Conservation (phyloP, 2,113 vertebrate species). For the Astatoreochromis straeleni region DNA sequence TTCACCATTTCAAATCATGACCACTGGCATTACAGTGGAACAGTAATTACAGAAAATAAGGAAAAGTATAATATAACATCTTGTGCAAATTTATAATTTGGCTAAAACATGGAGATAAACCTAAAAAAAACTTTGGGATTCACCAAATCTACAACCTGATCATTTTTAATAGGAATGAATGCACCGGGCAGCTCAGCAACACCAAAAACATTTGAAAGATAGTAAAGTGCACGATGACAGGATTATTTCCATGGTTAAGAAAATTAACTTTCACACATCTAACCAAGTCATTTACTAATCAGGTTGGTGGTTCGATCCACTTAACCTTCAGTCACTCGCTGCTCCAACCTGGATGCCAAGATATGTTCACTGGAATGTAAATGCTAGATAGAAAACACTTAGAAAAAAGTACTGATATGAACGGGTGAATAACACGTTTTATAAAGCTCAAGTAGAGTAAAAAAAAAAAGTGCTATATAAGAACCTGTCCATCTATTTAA, state of each 20-base stretch:
- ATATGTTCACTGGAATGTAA: background rate
- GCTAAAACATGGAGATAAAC: background rate
- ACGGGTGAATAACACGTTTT: accelerated
- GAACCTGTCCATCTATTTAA: background rate
- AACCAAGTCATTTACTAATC: background rate
- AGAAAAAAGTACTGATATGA: background rate
- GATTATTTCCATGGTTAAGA: background rate
- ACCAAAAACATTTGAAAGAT: background rate
- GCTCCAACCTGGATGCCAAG: background rate
- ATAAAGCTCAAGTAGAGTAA: background rate
- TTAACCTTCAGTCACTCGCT: background rate
- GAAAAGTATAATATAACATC: background rate
- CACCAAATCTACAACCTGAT: background rate
- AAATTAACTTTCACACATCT: background rate
- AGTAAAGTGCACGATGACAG: background rate
- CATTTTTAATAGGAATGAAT: background rate
- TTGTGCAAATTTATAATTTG: background rate
- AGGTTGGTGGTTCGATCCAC: background rate
- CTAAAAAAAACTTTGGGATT: background rate
- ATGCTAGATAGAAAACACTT: background rate
- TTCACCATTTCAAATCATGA: background rate
- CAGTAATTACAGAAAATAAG: background rate
- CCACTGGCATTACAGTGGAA: background rate
- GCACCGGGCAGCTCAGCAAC: background rate
- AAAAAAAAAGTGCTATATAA: background rate